These are phyloP conservation scores for Onychostruthus taczanowskii DNA, from an alignment of 2,113 vertebrate species.

Conservation along the genomic window DNA sequence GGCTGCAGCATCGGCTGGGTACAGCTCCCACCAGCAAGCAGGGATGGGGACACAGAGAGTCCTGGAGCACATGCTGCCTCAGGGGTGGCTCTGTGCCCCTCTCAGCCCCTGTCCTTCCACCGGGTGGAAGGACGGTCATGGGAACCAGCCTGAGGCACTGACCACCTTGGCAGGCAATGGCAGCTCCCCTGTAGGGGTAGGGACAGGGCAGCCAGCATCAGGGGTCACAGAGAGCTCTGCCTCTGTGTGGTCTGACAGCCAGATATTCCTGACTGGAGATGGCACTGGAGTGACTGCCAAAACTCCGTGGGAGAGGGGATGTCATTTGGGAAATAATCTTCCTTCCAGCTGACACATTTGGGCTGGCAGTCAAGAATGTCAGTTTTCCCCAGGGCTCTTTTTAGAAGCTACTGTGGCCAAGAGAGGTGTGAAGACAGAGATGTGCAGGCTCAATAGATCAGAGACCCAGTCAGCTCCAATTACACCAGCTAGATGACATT, in stretches of 20 bases:
- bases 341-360: constrained; percentile 37
- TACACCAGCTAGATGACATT: constrained; percentile 17
- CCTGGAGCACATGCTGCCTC: neutral
- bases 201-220: neutral
- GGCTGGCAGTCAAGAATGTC: constrained; percentile 39
- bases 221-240: neutral
- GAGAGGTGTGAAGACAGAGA: constrained; percentile 41
- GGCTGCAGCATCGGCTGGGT: neutral
- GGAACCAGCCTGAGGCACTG: neutral
- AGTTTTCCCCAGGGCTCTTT: neutral
- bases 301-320: neutral
- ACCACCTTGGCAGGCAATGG: fast-evolving
- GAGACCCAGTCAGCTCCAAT: constrained; percentile 24
- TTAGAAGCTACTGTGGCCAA: constrained; percentile 11
- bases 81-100: neutral
- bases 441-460: neutral
- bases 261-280: neutral
- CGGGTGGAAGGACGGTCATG: neutral
- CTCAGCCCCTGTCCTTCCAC: neutral
- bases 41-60: neutral
- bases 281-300: neutral
- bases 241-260: fast-evolving
- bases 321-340: constrained; percentile 28
- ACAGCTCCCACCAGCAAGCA: fast-evolving
- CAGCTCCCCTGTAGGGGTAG: neutral